Evolutionary conservation across 2,113 vertebrate species (phyloP).

Genomic region (Lophotis ruficrista): DNA sequence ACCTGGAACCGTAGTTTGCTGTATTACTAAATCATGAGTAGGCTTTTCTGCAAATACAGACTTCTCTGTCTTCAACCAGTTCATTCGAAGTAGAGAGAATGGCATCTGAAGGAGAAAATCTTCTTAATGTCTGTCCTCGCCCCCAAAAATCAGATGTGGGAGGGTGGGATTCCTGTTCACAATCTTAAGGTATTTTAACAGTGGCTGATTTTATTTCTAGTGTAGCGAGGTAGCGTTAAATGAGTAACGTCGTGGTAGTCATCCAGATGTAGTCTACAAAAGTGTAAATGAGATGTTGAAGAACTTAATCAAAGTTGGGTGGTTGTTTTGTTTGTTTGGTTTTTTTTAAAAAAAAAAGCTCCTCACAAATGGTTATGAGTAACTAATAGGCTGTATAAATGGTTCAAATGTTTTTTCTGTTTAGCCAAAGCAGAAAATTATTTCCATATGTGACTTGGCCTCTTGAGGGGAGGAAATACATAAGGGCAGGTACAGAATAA

Average conservation of each 20-base stretch:
- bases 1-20: not conserved
- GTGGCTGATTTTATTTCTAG: not conserved
- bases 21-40: not conserved
- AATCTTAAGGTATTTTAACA: not conserved
- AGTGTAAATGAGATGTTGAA: not conserved
- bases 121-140: not conserved
- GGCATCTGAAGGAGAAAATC: not conserved
- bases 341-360: not conserved
- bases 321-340: too few relatives aligned
- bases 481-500: not conserved
- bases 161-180: not conserved
- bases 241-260: not conserved
- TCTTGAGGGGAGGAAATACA: not conserved
- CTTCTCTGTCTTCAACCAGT: not conserved
- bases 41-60: not conserved
- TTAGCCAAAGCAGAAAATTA: not conserved
- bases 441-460: not conserved
- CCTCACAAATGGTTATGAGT: not conserved
- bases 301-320: not conserved
- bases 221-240: not conserved
- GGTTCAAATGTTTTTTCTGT: not conserved
- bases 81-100: not conserved
- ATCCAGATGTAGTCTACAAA: not conserved
- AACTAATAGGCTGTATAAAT: not conserved
- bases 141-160: not conserved